Evolutionary conservation across 2,888 invertebrate species (phyloP), one percentile per base, ranked within the genome.

Genomic region (Agonopterix alstromeriana): DNA sequence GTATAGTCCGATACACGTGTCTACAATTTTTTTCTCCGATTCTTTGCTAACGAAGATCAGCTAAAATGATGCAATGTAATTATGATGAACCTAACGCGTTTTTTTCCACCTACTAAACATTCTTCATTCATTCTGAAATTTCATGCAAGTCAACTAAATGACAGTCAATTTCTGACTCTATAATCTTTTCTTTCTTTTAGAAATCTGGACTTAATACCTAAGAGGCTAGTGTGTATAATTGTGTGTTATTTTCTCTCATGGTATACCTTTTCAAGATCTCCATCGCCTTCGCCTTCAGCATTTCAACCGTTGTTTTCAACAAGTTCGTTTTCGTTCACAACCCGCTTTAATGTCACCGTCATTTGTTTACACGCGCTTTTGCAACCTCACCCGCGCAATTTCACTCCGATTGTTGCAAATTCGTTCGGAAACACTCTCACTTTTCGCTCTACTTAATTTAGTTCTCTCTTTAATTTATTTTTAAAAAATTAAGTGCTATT

Each of bases 241-340:
- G 36, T 38, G 9, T n/a, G 38, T 38, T n/a, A n/a, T 9, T 38
- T 38, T 38, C 10, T n/a, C 3, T n/a, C 38, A n/a, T 9, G 10
- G 45, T 61, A 48, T 62, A 75, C 78, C 77, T 72, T 62, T 77
- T 77, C 48, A 77, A 51, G 48, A 80, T 59, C 58, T 81, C 82
- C 67, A 79, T 70, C 10, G 70, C 64, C 52, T 66, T 72, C 45
- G 54, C 65, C 57, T 63, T 63, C 58, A 69, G 60, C 80, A 79
- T 79, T 51, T 68, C 64, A 61, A 55, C 56, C 47, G 52, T 45
- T 48, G 42, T 51, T 51, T 55, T 36, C 48, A 47, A 46, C 43
- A 35, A 43, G 27, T 27, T 27, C 7, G 27, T 27, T 27, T 27
- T 55, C 45, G 14, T 43, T 35, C 42, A 50, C 43, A 10, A 42